Base-by-base conservation (phyloP, 2,797 vertebrate species). In the Salmo trutta region DNA sequence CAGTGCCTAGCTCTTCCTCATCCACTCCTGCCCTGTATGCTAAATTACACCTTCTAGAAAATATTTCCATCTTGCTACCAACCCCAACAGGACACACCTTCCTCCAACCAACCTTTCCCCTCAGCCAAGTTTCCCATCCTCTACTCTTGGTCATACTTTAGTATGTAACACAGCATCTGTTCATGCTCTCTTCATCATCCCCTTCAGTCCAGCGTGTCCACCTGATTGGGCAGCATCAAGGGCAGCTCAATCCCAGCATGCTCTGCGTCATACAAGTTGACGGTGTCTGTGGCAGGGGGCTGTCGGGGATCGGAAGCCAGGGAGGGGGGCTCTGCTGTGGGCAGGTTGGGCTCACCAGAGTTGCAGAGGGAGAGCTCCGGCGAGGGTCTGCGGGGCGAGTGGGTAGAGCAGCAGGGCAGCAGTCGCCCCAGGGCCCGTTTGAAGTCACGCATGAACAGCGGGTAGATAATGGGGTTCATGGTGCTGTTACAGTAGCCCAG, bases 401-500 rank as follows among this genome's bases (percentile, higher is more conserved):
- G 93, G 1, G 95, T 82, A 16, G 84, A 92, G 81, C 95, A 95
- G 88, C 98, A 98, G 0, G 96, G 97, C 88, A 99, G 81, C 79
- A 97, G 93, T 76, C 91, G 95, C 41, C 95, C 96, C 91, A 99
- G 93, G 62, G 98, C 97, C 69, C 96, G 92, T 91, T 97, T 99
- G 94, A 99, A 99, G 91, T 99, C 98, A 83, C 96, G 92, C 98
- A 98, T 99, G 93, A 99, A 99, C 76, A 99, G 95, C 0, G 98
- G 98, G 88, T 99, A 99, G 90, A 99, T 97, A 92, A 99, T 98
- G 79, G 98, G 98, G 92, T 99, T 99, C 95, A 98, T 96, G 29
- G 97, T 98, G 94, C 98, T 99, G 95, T 99, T 99, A 89, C 96
- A 99, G 93, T 99, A 99, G 14, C 98, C 98, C 62, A 99, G 93